Evolutionary conservation across 1,140 invertebrate species (phyloP).

Genomic region (Apis laboriosa): DNA sequence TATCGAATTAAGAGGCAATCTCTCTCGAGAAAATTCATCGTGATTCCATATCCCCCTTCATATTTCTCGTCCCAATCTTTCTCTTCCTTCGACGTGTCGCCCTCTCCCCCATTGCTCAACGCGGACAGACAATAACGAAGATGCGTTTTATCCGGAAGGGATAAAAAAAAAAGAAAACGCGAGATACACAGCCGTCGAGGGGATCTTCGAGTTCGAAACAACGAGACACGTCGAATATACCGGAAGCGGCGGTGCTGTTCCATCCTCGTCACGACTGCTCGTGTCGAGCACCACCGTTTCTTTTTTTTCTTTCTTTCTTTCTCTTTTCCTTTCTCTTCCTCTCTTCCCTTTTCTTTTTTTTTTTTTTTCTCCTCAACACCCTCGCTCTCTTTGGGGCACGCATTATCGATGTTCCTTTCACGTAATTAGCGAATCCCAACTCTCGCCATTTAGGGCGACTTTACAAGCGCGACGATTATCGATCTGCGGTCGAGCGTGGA

Average conservation of each 20-base stretch:
- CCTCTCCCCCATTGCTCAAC: background rate
- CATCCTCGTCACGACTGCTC: slow-evolving; percentile 37
- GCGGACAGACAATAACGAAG: background rate
- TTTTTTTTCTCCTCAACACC: background rate
- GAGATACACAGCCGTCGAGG: slow-evolving; percentile 42
- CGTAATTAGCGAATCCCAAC: slow-evolving; percentile 48
- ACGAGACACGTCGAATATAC: background rate
- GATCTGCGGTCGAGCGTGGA: slow-evolving; percentile 47
- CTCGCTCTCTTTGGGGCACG: slow-evolving; percentile 41
- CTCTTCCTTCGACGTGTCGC: background rate
- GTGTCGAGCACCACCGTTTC: slow-evolving; percentile 32
- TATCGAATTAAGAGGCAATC: background rate
- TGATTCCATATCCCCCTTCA: too few relatives aligned
- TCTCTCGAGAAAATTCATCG: background rate
- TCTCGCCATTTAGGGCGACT: slow-evolving; percentile 40
- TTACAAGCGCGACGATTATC: slow-evolving; percentile 28
- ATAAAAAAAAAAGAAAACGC: background rate
- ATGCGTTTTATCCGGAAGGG: background rate
- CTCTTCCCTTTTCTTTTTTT: background rate
- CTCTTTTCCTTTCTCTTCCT: background rate
- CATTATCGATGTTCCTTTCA: slow-evolving; percentile 54
- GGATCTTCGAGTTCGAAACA: slow-evolving; percentile 50
- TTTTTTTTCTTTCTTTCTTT: background rate
- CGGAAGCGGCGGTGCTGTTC: slow-evolving; percentile 33
- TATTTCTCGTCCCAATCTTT: too few relatives aligned